phyloP scores from a whole-genome alignment of 2,888 invertebrate species.

The Iphiclides podalirius region DNA sequence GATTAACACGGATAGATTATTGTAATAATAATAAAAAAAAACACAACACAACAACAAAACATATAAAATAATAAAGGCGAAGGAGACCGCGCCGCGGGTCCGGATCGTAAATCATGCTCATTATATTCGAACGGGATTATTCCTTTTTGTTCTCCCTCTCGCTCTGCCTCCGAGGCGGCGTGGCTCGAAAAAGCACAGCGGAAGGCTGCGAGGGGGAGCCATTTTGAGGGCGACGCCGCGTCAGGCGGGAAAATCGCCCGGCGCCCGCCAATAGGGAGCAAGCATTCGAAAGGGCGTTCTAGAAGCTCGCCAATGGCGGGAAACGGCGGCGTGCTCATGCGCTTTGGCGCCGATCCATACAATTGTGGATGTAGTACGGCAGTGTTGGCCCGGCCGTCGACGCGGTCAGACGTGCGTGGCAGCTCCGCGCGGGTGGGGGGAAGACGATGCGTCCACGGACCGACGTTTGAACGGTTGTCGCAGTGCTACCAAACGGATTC shows the following conservation, averaged over 20 bases:
- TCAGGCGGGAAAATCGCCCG: constrained; percentile 67
- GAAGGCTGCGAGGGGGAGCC: constrained; percentile 75
- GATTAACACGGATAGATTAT: constrained; percentile 74
- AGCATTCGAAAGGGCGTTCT: constrained; percentile 64
- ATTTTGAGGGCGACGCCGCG: constrained; percentile 70
- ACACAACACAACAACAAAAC: constrained; percentile 32
- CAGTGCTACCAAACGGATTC: constrained; percentile 23
- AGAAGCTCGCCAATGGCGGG: constrained; percentile 50
- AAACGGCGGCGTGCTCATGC: constrained; percentile 62
- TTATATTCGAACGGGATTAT: constrained; percentile 79
- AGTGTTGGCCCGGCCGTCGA: constrained; percentile 73
- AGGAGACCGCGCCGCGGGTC: constrained; percentile 61
- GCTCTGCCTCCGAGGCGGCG: too few relatives aligned
- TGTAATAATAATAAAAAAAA: too few relatives aligned
- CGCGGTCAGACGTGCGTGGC: constrained; percentile 50
- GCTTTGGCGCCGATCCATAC: constrained; percentile 73
- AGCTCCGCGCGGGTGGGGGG: constrained; percentile 41
- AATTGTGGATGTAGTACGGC: constrained; percentile 74
- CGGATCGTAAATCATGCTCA: constrained; percentile 79
- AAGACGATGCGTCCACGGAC: constrained; percentile 55
- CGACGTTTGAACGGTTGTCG: constrained; percentile 44
- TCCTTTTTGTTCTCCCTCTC: constrained; percentile 47
- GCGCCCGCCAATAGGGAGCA: constrained; percentile 48
- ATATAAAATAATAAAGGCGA: background rate
- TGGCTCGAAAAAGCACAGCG: constrained; percentile 78